These are phyloP conservation scores for Heliothis virescens DNA, from an alignment of 1,140 invertebrate genomes.

Conservation along the genomic window DNA sequence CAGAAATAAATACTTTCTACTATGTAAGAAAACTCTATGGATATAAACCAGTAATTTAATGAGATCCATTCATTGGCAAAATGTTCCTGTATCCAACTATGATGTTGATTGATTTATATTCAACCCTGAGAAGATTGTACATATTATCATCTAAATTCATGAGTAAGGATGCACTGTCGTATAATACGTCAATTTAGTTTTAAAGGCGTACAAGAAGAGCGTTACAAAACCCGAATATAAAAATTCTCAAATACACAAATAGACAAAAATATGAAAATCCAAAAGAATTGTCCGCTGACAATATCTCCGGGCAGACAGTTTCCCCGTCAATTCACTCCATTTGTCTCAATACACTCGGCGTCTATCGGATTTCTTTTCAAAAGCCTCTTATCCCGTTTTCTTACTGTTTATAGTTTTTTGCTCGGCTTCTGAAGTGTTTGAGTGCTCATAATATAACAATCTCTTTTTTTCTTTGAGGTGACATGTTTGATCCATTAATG, in stretches of 20 bases:
- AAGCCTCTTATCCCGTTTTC: slow-evolving; percentile 70
- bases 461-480: neutral
- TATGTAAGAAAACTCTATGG: too few relatives aligned
- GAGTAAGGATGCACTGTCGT: too few relatives aligned
- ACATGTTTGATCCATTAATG: neutral
- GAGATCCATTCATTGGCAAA: too few relatives aligned
- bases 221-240: neutral
- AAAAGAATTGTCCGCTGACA: slow-evolving; percentile 16
- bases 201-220: neutral
- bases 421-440: slow-evolving; percentile 6
- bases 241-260: neutral
- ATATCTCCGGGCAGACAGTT: slow-evolving; percentile 45
- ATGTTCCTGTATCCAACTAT: too few relatives aligned
- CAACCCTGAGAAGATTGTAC: too few relatives aligned
- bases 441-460: slow-evolving; percentile 6
- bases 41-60: too few relatives aligned
- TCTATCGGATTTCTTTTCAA: slow-evolving; percentile 67
- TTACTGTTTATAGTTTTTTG: slow-evolving; percentile 43
- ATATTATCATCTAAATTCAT: too few relatives aligned
- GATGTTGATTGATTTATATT: too few relatives aligned
- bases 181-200: neutral
- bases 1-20: too few relatives aligned
- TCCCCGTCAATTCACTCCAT: slow-evolving; percentile 60
- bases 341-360: slow-evolving; percentile 67
- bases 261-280: slow-evolving; percentile 30